These are phyloP conservation scores for Borostomias antarcticus DNA, from an alignment of 2,797 vertebrate genomes.

Conservation along the genomic window DNA sequence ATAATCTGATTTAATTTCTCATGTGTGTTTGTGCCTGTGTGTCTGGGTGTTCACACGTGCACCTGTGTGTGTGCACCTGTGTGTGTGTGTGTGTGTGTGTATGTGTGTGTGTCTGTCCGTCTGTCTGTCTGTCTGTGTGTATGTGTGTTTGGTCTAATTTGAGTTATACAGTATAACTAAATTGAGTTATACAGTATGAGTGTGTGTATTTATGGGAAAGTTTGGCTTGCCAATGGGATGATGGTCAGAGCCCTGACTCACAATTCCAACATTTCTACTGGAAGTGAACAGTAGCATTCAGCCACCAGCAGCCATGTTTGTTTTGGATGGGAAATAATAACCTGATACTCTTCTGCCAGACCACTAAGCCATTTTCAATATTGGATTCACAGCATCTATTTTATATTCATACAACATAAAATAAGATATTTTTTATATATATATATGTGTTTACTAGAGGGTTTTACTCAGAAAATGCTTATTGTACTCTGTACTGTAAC, in stretches of 20 bases:
- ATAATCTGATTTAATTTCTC: conserved; percentile 62
- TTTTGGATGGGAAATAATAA: neutral
- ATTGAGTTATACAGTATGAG: no score
- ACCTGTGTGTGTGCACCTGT: conserved; percentile 6
- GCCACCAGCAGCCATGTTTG: no score
- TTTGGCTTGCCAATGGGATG: no score
- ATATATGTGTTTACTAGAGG: neutral
- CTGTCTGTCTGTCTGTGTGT: conserved; percentile 8
- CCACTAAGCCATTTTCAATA: neutral
- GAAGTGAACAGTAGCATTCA: no score
- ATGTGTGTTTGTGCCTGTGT: conserved; percentile 21
- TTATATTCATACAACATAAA: neutral
- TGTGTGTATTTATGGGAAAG: no score
- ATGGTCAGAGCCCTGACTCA: no score
- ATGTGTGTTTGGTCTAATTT: neutral
- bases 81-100: neutral
- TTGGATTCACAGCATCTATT: neutral
- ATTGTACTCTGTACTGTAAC: no score
- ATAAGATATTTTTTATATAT: neutral
- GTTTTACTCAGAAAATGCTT: neutral
- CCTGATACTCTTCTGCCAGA: no score
- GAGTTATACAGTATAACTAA: neutral
- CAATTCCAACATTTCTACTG: no score
- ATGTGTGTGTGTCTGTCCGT: conserved; percentile 21
- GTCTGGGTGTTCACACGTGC: neutral